These are phyloP conservation scores for Brienomyrus longianalis DNA, from an alignment of 2,113 vertebrate species.

Conservation along the genomic window DNA sequence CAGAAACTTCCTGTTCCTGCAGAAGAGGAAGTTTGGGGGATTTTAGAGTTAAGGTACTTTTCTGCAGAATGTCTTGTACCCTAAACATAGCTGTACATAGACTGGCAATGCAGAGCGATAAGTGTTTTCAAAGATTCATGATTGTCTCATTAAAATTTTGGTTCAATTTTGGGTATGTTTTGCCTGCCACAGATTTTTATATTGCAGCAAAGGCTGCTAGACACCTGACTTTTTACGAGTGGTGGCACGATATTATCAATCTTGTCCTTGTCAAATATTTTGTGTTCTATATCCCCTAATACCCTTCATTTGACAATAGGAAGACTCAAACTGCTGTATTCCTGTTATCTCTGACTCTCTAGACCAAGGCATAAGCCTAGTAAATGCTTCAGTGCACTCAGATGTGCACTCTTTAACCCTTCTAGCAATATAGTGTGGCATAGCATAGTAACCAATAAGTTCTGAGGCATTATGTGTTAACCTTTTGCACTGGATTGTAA, in stretches of 20 bases:
- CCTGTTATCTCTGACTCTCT: neutral
- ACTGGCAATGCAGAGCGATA: neutral
- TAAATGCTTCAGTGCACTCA: neutral
- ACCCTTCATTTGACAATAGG: neutral
- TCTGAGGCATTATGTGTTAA: neutral
- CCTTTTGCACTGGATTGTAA: neutral
- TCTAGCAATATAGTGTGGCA: neutral
- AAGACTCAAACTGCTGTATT: neutral
- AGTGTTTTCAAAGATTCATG: neutral
- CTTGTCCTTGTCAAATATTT: constrained; percentile 2
- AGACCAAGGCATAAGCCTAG: neutral
- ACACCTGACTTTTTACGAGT: neutral
- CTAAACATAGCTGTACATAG: neutral
- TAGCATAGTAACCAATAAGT: neutral
- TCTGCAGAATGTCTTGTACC: neutral
- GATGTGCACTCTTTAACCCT: neutral
- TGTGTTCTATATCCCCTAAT: neutral
- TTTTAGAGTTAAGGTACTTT: neutral
- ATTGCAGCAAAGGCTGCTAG: neutral
- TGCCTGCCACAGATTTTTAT: neutral
- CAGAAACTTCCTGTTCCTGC: constrained; percentile 45
- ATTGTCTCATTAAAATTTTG: neutral
- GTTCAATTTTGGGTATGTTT: constrained; percentile 18
- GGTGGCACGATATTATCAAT: constrained; percentile 19
- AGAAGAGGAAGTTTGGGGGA: constrained; percentile 20